Evolutionary conservation across 1,140 invertebrate species (phyloP), one percentile per base, ranked within the genome.

Genomic region (Acromyrmex charruanus): DNA sequence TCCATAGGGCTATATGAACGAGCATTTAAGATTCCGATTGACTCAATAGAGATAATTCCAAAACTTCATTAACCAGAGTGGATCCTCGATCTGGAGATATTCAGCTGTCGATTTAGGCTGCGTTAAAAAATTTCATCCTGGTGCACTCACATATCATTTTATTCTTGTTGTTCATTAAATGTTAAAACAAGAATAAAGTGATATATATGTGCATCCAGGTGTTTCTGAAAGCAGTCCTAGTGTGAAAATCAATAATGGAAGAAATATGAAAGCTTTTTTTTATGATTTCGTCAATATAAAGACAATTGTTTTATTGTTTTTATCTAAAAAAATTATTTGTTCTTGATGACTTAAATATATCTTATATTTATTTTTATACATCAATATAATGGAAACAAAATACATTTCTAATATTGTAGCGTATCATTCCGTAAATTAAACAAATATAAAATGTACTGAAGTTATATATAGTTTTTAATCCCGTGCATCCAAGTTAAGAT

Each of bases 1-100:
- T 68, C 65, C 51, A 18, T 68, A 81, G 75, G 53, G 14, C 65
- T 74, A 65, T 53, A 87, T 71, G 81, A 81, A 59, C 55, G 71
- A 59, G 3, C 68, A 28, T 25, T 31, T 69, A 87, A 44, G 63
- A 82, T 44, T 58, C 58, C 58, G 71, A 85, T 63, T 84, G 69
- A 84, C 69, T 85, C 71, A 65, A 75, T 53, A 58, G 81, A 85
- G 39, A 85, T 74, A 75, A 85, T 85, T 85, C 58, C 25, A 49
- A 63, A 53, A 63, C 58, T 65, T 77, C 81, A 85, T 85, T 77
- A 85, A 65, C 49, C 72, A 28, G 28, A 88, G 28, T 69, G 81
- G 66, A 53, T 77, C 2, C 21, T 5, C 1, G 25, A 9, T 65
- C 49, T 35, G n/a, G n/a, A 35, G 10, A 69, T 53, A 53, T 49